phyloP scores from a whole-genome alignment of 2,888 invertebrate genomes.

The Amphimallon solstitiale region DNA sequence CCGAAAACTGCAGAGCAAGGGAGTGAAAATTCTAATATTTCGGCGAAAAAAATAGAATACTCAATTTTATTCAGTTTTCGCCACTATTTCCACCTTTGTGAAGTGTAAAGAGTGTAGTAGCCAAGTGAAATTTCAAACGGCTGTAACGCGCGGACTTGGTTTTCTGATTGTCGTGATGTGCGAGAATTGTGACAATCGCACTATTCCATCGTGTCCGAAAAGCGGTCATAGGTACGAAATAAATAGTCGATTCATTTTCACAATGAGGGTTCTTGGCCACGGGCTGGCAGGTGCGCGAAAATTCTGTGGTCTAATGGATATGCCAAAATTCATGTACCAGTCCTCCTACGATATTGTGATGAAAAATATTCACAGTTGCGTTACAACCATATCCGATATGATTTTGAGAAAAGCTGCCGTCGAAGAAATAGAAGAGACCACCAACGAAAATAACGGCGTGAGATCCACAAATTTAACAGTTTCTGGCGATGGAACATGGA shows the following conservation, averaged over 20 bases:
- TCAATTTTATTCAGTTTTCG: conserved; percentile 40
- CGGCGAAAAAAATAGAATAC: conserved; percentile 37
- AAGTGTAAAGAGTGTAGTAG: conserved; percentile 38
- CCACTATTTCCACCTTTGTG: conserved; percentile 28
- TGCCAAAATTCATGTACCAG: conserved; percentile 38
- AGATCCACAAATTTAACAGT: conserved; percentile 40
- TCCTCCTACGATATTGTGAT: conserved; percentile 30
- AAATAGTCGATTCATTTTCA: conserved; percentile 41
- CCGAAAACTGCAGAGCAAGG: conserved; percentile 37
- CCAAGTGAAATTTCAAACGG: conserved; percentile 27
- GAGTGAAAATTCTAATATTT: conserved; percentile 25
- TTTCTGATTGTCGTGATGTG: conserved; percentile 38
- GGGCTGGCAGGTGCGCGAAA: conserved; percentile 38
- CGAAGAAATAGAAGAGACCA: conserved; percentile 34
- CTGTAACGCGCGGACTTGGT: conserved; percentile 31
- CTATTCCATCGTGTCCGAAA: conserved; percentile 29
- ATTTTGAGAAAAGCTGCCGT: conserved; percentile 35
- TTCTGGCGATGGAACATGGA: conserved; percentile 42
- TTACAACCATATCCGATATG: conserved; percentile 20
- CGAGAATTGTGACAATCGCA: conserved; percentile 25
- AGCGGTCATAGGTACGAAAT: conserved; percentile 38
- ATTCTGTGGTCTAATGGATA: conserved; percentile 44
- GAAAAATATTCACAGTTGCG: conserved; percentile 25
- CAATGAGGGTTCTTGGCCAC: conserved; percentile 42
- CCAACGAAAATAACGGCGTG: background rate